These are phyloP conservation scores for Sphaeramia orbicularis DNA, from an alignment of 2,797 vertebrate genomes.

Conservation along the genomic window DNA sequence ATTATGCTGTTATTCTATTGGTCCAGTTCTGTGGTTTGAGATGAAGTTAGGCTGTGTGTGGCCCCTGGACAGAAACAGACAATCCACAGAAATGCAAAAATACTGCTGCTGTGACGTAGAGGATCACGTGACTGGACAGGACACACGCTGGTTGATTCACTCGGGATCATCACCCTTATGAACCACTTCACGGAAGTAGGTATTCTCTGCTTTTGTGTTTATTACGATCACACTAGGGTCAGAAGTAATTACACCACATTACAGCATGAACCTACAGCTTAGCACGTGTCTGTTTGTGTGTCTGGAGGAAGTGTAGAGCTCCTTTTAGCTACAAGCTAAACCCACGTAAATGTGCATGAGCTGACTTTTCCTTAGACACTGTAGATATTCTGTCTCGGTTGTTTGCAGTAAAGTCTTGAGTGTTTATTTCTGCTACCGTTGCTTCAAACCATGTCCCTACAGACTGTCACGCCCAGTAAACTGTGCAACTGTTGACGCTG, in stretches of 20 bases:
- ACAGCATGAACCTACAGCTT: not conserved
- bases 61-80: too few species aligned
- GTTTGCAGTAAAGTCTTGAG: not conserved
- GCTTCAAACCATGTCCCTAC: not conserved
- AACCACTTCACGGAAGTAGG: not conserved
- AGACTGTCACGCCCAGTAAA: slow-evolving; percentile 30
- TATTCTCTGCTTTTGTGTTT: not conserved
- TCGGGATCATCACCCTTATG: not conserved
- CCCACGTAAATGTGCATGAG: too few species aligned
- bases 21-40: too few species aligned
- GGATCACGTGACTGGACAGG: not conserved
- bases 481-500: slow-evolving; percentile 50
- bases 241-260: not conserved
- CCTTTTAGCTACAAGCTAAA: not conserved
- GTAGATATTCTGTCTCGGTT: not conserved
- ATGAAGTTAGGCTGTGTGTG: too few species aligned
- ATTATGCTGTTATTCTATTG: too few species aligned
- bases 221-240: not conserved
- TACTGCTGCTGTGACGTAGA: not conserved
- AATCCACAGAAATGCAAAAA: not conserved
- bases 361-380: not conserved
- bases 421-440: accelerated
- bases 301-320: not conserved
- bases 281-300: not conserved
- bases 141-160: not conserved